Evolutionary conservation across 2,888 invertebrate species (phyloP).

Genomic region (Sarcophaga subvicina): DNA sequence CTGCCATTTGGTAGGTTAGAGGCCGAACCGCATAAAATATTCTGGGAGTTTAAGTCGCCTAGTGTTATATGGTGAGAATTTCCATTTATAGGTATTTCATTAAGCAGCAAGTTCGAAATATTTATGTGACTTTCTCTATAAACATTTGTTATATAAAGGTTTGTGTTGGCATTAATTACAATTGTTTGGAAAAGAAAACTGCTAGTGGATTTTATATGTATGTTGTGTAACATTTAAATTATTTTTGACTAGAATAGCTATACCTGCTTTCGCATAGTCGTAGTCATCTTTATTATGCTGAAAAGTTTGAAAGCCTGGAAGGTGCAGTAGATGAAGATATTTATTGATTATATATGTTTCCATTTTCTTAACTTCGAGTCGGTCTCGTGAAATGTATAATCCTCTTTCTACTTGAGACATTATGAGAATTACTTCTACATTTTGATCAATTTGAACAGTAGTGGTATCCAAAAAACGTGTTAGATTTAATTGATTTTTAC

Average conservation of each 20-base stretch:
- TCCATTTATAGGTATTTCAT: not conserved
- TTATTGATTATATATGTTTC: conserved; percentile 42
- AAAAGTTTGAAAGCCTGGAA: conserved; percentile 32
- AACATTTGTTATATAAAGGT: not conserved
- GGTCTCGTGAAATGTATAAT: too few relatives aligned
- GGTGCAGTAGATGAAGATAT: conserved; percentile 22
- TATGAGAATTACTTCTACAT: too few relatives aligned
- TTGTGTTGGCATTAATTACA: not conserved
- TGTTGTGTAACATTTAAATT: not conserved
- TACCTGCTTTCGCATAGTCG: conserved; percentile 22
- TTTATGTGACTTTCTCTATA: not conserved
- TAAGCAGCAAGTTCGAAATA: not conserved
- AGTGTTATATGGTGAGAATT: not conserved
- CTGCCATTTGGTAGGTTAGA: not conserved
- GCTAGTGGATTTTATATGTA: not conserved
- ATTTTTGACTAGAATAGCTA: not conserved
- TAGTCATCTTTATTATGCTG: conserved; percentile 19
- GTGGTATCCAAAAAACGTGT: too few relatives aligned
- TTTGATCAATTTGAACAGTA: too few relatives aligned
- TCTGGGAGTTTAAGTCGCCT: not conserved
- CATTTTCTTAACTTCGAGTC: too few relatives aligned
- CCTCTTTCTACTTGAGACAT: too few relatives aligned
- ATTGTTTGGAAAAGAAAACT: conserved; percentile 3
- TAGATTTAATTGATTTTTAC: too few relatives aligned
- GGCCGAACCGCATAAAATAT: not conserved